These are phyloP conservation scores for Dallia pectoralis DNA, from an alignment of 2,797 vertebrate genomes.

Conservation along the genomic window DNA sequence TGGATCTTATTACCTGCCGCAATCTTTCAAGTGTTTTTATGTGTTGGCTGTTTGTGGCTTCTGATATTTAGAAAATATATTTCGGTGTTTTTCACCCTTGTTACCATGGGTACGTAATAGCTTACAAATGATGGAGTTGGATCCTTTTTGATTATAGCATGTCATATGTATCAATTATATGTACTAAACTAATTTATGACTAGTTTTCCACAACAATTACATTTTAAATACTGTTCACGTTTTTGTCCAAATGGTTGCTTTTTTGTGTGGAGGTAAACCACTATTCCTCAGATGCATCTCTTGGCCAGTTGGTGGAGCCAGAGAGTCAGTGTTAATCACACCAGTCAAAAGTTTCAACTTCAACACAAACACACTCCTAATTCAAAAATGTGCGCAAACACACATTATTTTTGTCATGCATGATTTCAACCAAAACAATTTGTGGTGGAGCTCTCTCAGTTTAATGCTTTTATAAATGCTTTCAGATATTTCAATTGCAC, in stretches of 20 bases:
- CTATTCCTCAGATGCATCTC: not conserved
- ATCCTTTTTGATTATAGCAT: not conserved
- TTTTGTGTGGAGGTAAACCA: not conserved
- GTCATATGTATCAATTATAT: not conserved
- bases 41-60: not conserved
- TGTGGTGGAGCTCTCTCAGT: not conserved
- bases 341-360: not conserved
- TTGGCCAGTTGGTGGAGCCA: conserved; percentile 64
- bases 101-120: not conserved
- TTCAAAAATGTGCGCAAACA: not conserved
- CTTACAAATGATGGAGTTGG: not conserved
- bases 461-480: not conserved
- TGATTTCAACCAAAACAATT: not conserved
- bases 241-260: not conserved
- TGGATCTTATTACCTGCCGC: not conserved
- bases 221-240: not conserved
- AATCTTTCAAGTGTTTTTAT: not conserved
- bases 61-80: not conserved
- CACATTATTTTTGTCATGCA: not conserved
- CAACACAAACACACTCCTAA: not conserved
- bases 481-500: not conserved
- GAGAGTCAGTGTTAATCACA: conserved; percentile 31
- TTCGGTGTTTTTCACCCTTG: not conserved
- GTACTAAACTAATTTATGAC: too few relatives aligned
- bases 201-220: too few relatives aligned